Conservation (phyloP, 2,113 vertebrate species). For the Anser brachyrhynchus region DNA sequence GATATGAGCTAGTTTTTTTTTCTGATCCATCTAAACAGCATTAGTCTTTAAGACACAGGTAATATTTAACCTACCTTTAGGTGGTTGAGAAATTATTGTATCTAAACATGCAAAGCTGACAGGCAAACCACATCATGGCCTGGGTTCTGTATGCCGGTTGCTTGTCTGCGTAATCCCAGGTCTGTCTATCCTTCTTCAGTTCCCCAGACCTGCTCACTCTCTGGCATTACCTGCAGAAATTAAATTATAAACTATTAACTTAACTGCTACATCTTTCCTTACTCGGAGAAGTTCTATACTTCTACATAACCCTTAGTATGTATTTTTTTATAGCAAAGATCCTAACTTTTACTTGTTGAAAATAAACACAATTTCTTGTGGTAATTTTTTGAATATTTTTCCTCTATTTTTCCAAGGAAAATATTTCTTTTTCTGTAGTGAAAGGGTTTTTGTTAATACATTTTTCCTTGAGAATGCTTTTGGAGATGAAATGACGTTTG, state of each 20-base stretch:
- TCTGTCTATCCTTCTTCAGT: not conserved
- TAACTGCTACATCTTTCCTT: not conserved
- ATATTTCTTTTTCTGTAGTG: not conserved
- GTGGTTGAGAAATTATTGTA: not conserved
- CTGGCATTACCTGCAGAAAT: not conserved
- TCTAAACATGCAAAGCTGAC: not conserved
- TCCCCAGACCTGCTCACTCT: not conserved
- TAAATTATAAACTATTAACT: not conserved
- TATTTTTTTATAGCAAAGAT: not conserved
- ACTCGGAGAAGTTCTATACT: not conserved
- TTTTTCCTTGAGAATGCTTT: not conserved
- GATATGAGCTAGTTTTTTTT: not conserved
- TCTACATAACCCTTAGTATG: not conserved
- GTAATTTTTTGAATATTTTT: not conserved
- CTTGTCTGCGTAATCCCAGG: not conserved
- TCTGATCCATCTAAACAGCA: not conserved
- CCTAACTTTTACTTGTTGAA: not conserved
- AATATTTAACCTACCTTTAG: not conserved
- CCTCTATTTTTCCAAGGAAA: not conserved
- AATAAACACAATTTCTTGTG: not conserved
- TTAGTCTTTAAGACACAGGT: not conserved
- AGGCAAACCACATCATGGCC: not conserved
- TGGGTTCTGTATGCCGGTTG: not conserved
- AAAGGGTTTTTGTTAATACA: not conserved
- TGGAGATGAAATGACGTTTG: not conserved